Evolutionary conservation across 1,140 invertebrate species (phyloP), one percentile per base, ranked within the genome.

Genomic region (Caenorhabditis inopinata): DNA sequence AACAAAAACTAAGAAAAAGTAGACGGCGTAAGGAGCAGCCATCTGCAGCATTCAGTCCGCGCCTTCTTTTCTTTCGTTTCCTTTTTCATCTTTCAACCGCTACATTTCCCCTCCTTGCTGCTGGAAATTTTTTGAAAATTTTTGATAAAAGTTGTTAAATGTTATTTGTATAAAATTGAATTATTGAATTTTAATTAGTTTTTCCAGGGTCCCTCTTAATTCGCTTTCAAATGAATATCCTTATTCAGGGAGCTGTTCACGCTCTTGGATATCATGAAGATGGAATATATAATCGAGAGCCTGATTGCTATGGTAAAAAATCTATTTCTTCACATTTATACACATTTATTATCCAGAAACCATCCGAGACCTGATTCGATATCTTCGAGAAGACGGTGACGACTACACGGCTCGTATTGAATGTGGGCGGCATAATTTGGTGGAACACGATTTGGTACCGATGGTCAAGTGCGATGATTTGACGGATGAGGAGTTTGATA

Each of bases 251-350:
- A 35, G 47, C 75, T 11, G 35, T 81, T 18, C 32, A 53, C 11
- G 80, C 80, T 35, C 53, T 81, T 21, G 80, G 80, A 4, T 81
- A 73, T 75, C 21, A 16, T 2, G 80, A 81, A 16, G 58, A 81
- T 68, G 80, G 74, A 12, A 45, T 51, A 74, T 81, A 81, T 68
- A 18, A 29, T 16, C 80, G 29, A 38, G 80, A 81, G 46, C 80
- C 80, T 1, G 80, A 81, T 74, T 81, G 80, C 51, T 77, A 68
- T 77, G 80, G 80, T 81, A 45, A 42, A 12, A 62, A 21, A 23
- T 45, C 18, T 45, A 25, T 45, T 46, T 11, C 0, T 14, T 0
- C 27, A 47, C 25, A 21, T 14, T 49, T 32, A 16, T 16, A 27
- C n/a, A 9, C n/a, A n/a, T 76, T 35, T 16, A 2, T 38, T 68